Evolutionary conservation across 1,140 invertebrate species (phyloP).

Genomic region (Odontomachus brunneus): DNA sequence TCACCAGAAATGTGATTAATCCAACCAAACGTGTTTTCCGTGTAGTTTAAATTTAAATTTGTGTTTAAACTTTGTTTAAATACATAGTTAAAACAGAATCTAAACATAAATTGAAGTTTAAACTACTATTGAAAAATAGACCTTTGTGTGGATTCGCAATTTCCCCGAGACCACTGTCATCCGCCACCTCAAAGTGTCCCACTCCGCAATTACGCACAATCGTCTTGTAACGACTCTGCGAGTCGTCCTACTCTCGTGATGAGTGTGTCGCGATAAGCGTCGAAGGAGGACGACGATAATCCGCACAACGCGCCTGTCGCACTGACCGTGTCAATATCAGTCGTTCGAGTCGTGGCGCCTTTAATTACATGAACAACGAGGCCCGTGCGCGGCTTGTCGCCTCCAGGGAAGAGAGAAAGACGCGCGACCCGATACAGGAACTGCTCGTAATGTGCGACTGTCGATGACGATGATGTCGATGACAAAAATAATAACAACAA

Average conservation of each 20-base stretch:
- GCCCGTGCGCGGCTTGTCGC: constrained; percentile 10
- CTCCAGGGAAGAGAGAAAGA: constrained; percentile 22
- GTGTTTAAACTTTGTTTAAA: too few species aligned
- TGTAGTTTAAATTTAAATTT: too few species aligned
- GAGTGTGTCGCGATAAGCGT: background rate
- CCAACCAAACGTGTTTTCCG: too few species aligned
- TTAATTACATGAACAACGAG: constrained; percentile 73
- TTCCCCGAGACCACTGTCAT: background rate
- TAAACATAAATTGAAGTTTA: too few species aligned
- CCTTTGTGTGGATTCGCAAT: constrained; percentile 17
- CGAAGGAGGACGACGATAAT: background rate
- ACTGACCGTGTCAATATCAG: constrained; percentile 64
- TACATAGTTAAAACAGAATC: too few species aligned
- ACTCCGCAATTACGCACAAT: too few species aligned
- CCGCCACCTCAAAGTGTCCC: background rate
- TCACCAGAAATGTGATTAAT: too few species aligned
- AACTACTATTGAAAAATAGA: too few species aligned
- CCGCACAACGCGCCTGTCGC: constrained; percentile 26
- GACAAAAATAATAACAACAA: background rate
- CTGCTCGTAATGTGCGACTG: background rate
- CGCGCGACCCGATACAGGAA: constrained; percentile 49
- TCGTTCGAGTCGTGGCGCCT: constrained; percentile 34
- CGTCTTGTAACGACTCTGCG: background rate
- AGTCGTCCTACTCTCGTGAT: background rate
- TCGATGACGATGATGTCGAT: background rate